Evolutionary conservation across 2,888 invertebrate genomes (phyloP).

Genomic region (Meiosimyza decipiens): DNA sequence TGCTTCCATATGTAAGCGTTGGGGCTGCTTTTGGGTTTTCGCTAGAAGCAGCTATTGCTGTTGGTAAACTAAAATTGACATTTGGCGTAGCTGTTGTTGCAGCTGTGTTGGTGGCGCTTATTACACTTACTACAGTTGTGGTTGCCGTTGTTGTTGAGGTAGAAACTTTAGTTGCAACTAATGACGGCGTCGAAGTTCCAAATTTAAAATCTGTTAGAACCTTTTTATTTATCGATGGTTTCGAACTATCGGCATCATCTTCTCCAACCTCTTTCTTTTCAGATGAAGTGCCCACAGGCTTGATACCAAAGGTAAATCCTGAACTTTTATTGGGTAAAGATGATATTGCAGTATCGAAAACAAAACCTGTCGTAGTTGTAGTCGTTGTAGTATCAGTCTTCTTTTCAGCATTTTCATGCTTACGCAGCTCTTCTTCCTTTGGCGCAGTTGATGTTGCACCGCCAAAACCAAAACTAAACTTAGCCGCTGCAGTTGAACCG

Average conservation of each 20-base stretch:
- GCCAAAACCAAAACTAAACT: slow-evolving; percentile 63
- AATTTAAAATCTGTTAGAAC: slow-evolving; percentile 46
- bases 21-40: slow-evolving; percentile 33
- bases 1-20: slow-evolving; percentile 21
- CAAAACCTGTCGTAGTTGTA: slow-evolving; percentile 36
- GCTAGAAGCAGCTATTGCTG: slow-evolving; percentile 24
- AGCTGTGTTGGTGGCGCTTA: slow-evolving; percentile 40
- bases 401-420: slow-evolving; percentile 36
- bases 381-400: slow-evolving; percentile 32
- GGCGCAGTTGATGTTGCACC: slow-evolving; percentile 37
- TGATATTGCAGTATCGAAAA: slow-evolving; percentile 35
- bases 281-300: slow-evolving; percentile 34
- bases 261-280: slow-evolving; percentile 29
- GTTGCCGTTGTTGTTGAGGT: slow-evolving; percentile 36
- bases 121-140: slow-evolving; percentile 38
- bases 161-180: slow-evolving; percentile 13
- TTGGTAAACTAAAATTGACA: slow-evolving; percentile 47
- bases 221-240: neutral
- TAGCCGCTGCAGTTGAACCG: slow-evolving; percentile 54
- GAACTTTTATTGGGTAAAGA: slow-evolving; percentile 7
- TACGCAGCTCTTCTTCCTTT: slow-evolving; percentile 49
- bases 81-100: slow-evolving; percentile 36
- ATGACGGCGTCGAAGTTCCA: slow-evolving; percentile 30
- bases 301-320: slow-evolving; percentile 45
- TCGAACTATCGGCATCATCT: slow-evolving; percentile 44